Base-by-base conservation (phyloP, 1,140 invertebrate species). In the Drosophila kepulauana region DNA sequence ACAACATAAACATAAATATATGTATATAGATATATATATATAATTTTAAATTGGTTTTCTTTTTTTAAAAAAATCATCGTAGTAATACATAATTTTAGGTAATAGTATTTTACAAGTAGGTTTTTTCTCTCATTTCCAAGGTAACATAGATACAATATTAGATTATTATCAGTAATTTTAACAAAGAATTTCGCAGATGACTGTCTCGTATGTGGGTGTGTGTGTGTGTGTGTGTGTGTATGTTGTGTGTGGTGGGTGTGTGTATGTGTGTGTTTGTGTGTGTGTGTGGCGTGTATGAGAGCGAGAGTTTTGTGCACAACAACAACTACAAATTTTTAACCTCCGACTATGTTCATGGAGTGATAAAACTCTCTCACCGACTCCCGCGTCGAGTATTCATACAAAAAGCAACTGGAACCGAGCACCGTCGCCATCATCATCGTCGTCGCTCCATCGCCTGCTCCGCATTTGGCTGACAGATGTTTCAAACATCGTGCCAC, bases 331-430 rank as follows among this genome's bases (percentile, higher is more conserved):
- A 80, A 76, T 89, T 82, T 81, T 88, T 85, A 85, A 90, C 85
- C 86, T 90, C 87, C 81, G 81, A 90, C 86, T 67, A 57, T 89
- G 11, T 30, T 52, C 11, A 38, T 11, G 81, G 79, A 89, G 85
- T 89, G 85, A 89, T 89, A 89, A 88, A 89, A 89, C 85, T 85
- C 85, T 88, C 85, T 89, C 86, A 89, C 85, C 85, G 85, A 89
- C 85, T 89, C 85, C 85, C 85, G 52, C 85, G 75, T 82, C 84
- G 86, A 89, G 78, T 89, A 89, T 89, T 89, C 81, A 85, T 81
- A 81, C 70, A 78, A 38, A 25, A 38, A 78, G 59, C 73, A 89
- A 74, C 68, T 52, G 52, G 66, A 58, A 63, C 38, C 28, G 30
- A 54, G 64, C 38, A 65, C 35, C 35, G 8, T 38, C 7, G 35